Conservation (phyloP, 2,888 invertebrate genomes). For the Cinara cedri region DNA sequence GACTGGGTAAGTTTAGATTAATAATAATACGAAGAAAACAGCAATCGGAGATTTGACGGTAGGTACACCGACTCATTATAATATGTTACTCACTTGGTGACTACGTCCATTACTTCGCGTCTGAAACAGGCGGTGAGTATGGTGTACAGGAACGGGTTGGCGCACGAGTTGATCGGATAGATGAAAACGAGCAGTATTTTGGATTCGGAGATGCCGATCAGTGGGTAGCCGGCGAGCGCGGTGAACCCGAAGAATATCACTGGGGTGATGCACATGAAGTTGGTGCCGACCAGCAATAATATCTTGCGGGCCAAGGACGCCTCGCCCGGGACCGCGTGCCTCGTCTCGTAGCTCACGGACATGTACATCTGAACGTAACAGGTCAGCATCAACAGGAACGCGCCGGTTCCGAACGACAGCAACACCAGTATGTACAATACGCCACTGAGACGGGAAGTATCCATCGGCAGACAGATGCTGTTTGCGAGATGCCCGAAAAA, state of each 20-base stretch:
- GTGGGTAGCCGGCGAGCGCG: constrained; percentile 80
- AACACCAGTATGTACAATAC: constrained; percentile 76
- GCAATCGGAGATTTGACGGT: no score
- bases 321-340: constrained; percentile 68
- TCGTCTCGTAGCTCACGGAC: constrained; percentile 68
- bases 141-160: constrained; percentile 91
- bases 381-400: constrained; percentile 81
- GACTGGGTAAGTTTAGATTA: no score
- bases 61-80: no score
- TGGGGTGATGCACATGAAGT: constrained; percentile 85
- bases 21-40: no score
- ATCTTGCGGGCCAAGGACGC: constrained; percentile 85
- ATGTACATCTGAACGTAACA: constrained; percentile 88
- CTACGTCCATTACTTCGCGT: constrained; percentile 73
- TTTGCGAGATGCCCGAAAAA: no score
- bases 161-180: constrained; percentile 89
- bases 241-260: constrained; percentile 88
- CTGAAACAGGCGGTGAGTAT: constrained; percentile 87
- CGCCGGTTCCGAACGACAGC: constrained; percentile 77
- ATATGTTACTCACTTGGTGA: constrained; percentile 69
- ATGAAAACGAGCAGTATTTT: constrained; percentile 87
- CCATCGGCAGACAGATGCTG: constrained; percentile 88
- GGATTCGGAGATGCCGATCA: constrained; percentile 81
- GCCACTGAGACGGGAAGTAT: constrained; percentile 73
- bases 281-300: constrained; percentile 84